Evolutionary conservation across 2,113 vertebrate genomes (phyloP).

Genomic region (Conger conger): DNA sequence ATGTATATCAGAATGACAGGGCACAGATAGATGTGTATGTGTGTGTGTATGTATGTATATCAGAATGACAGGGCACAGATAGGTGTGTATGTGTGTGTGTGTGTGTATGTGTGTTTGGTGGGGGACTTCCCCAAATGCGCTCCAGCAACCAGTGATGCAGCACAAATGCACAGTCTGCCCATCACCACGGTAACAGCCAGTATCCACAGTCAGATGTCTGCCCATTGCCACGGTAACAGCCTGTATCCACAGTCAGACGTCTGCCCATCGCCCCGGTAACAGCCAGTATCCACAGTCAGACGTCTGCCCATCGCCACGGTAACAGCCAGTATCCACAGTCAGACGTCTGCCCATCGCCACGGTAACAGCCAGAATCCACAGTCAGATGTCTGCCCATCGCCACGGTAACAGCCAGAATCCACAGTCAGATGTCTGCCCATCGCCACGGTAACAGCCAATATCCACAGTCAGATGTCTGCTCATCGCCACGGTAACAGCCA

Average conservation of each 20-base stretch:
- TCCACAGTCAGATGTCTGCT: background rate
- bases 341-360: too few relatives aligned
- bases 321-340: too few relatives aligned
- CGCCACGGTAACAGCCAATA: too few relatives aligned
- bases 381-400: background rate
- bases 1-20: background rate
- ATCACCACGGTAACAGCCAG: too few relatives aligned
- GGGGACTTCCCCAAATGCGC: conserved; percentile 59
- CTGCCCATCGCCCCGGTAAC: background rate
- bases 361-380: too few relatives aligned
- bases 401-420: too few relatives aligned
- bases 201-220: too few relatives aligned
- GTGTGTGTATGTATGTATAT: conserved; percentile 30
- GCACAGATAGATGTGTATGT: conserved; percentile 12
- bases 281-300: background rate
- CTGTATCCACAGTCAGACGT: too few relatives aligned
- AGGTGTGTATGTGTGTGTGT: conserved; percentile 27
- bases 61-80: conserved; percentile 49
- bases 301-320: background rate
- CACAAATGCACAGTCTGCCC: background rate
- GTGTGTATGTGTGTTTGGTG: conserved; percentile 25
- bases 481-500: too few relatives aligned
- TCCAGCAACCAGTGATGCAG: conserved; percentile 6
- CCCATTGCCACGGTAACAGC: too few relatives aligned
- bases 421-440: too few relatives aligned